Conservation (phyloP, 1,140 invertebrate genomes). For the Megalonaias nervosa region DNA sequence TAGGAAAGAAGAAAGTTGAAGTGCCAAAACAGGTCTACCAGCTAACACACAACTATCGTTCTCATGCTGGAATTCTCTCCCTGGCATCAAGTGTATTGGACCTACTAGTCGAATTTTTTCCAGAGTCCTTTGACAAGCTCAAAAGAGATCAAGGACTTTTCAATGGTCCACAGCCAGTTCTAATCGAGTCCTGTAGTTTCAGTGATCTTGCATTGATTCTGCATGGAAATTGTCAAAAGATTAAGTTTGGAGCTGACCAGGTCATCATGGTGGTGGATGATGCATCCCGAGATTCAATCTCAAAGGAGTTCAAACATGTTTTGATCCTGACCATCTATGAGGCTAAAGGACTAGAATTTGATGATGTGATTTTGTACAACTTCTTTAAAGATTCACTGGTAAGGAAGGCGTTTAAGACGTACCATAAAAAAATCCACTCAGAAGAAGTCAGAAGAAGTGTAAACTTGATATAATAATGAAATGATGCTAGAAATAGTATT, state of each 20-base stretch:
- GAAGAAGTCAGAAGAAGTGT: too few species aligned
- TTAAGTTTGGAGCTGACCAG: slow-evolving; percentile 64
- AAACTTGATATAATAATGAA: too few species aligned
- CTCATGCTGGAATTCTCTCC: slow-evolving; percentile 41
- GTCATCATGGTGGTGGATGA: slow-evolving; percentile 64
- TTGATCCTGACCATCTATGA: slow-evolving; percentile 66
- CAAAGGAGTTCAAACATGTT: slow-evolving; percentile 50
- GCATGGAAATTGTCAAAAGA: slow-evolving; percentile 39
- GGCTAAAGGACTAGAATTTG: slow-evolving; percentile 65
- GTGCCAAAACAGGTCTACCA: slow-evolving; percentile 33
- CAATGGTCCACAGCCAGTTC: slow-evolving; percentile 53
- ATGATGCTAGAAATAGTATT: too few species aligned
- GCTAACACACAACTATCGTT: slow-evolving; percentile 29
- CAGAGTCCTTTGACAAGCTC: slow-evolving; percentile 35
- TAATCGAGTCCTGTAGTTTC: slow-evolving; percentile 50
- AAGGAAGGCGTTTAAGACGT: neutral
- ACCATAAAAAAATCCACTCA: too few species aligned
- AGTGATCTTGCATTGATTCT: slow-evolving; percentile 44
- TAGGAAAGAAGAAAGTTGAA: too few species aligned
- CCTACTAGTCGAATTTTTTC: slow-evolving; percentile 37
- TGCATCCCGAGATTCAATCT: slow-evolving; percentile 48
- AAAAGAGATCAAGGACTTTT: slow-evolving; percentile 54
- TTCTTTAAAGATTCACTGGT: slow-evolving; percentile 67
- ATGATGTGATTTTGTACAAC: slow-evolving; percentile 66
- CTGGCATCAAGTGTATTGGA: slow-evolving; percentile 54